phyloP scores from a whole-genome alignment of 2,797 vertebrate genomes.

The Monodelphis domestica region DNA sequence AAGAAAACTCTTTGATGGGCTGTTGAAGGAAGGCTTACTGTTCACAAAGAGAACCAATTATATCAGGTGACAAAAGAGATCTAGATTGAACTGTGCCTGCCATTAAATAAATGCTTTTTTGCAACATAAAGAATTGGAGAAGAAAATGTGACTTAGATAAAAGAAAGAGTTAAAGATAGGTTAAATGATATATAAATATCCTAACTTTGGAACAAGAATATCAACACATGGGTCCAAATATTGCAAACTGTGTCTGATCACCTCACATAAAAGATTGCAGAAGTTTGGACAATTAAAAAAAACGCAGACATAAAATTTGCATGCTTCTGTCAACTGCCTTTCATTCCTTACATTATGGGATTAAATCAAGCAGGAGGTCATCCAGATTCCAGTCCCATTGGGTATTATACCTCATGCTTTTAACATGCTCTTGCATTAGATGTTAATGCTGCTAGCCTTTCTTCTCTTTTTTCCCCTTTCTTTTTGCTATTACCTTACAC shows the following conservation, averaged over 20 bases:
- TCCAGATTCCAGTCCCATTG: not conserved
- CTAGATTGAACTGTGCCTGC: not conserved
- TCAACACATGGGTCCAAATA: not conserved
- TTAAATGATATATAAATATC: not conserved
- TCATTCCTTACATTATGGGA: slow-evolving; percentile 14
- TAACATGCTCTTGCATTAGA: not conserved
- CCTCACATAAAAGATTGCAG: not conserved
- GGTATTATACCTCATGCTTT: not conserved
- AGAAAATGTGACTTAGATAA: not conserved
- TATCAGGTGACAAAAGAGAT: not conserved
- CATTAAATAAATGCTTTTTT: not conserved
- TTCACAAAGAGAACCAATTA: not conserved
- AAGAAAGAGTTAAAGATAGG: not conserved
- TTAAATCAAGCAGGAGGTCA: slow-evolving; percentile 16
- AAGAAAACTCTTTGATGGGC: not conserved
- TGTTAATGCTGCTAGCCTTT: slow-evolving; percentile 22
- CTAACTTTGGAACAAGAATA: not conserved
- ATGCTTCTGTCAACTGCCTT: slow-evolving; percentile 36
- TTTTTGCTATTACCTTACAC: slow-evolving; percentile 18
- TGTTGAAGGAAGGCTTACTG: not conserved
- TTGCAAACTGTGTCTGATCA: not conserved
- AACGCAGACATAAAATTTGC: not conserved
- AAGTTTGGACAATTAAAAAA: not conserved
- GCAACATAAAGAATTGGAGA: too few species aligned
- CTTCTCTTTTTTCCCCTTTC: not conserved